Evolutionary conservation across 2,113 vertebrate genomes (phyloP), one percentile per base, ranked within the genome.

Genomic region (Cavia porcellus): DNA sequence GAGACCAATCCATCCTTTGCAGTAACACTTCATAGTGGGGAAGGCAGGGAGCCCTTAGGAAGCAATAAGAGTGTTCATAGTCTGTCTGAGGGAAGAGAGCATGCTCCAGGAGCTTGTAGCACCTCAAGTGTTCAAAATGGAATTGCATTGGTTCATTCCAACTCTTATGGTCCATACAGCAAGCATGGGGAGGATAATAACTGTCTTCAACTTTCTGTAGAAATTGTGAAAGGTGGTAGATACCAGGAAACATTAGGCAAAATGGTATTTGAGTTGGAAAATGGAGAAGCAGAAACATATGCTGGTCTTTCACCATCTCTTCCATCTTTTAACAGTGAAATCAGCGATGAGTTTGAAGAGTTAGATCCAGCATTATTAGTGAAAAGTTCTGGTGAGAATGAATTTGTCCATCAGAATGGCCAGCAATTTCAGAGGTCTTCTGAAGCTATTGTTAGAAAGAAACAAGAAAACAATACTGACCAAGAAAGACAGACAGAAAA

Each of bases 161-260:
- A 99, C 90, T 99, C 98, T 95, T 98, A 98, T 11, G 97, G 99
- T 94, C 98, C 98, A 96, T 98, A 98, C 85, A 98, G 98, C 92
- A 99, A 98, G 82, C 98, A 92, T 14, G 98, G 97, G 95, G 98
- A 99, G 77, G 98, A 99, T 84, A 96, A 95, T 66, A 90, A 80
- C 25, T 62, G 81, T 66, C 93, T 95, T 42, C 92, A 94, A 5
- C 83, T 93, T 91, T 95, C 96, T 59, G 86, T 95, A 55, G 68
- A 96, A 93, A 96, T 81, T 94, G 96, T 96, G 92, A 95, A 92
- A 95, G 68, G 75, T 66, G 50, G 30, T 90, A 82, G 96, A 62
- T 96, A 97, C 84, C 98, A 97, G 93, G 97, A 97, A 97, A 94
- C 80, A 35, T 42, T 98, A 94, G 97, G 98, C 61, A 95, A 42